These are phyloP conservation scores for Lagopus leucura DNA, from an alignment of 2,113 vertebrate species.

Conservation along the genomic window DNA sequence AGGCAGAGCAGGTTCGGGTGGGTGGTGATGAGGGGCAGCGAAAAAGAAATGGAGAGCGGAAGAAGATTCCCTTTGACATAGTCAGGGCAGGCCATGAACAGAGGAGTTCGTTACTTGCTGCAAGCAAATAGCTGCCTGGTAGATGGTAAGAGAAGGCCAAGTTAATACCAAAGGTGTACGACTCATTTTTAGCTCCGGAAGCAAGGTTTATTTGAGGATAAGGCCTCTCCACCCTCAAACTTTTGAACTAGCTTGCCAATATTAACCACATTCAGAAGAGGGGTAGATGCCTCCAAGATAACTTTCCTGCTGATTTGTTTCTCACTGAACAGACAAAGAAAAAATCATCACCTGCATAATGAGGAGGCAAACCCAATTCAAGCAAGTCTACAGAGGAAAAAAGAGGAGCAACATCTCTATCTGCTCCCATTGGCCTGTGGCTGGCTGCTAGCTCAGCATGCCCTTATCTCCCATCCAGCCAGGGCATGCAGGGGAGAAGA, in stretches of 20 bases:
- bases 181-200: constrained; percentile 5
- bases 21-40: not conserved
- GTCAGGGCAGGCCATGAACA: not conserved
- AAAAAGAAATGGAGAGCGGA: not conserved
- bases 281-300: constrained; percentile 46
- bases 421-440: not conserved
- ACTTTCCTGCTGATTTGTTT: constrained; percentile 15
- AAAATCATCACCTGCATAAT: not conserved
- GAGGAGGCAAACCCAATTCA: constrained; percentile 22
- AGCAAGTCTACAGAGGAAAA: not conserved
- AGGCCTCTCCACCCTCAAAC: not conserved
- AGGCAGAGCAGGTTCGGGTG: constrained; percentile 12
- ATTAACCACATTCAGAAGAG: constrained; percentile 28
- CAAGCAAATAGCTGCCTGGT: not conserved
- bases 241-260: not conserved
- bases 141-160: not conserved
- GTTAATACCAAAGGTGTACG: not conserved
- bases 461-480: not conserved
- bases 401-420: not conserved
- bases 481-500: not conserved
- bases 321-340: constrained; percentile 25
- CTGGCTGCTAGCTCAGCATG: not conserved
- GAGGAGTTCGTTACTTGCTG: not conserved
- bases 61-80: not conserved
- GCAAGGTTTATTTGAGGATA: constrained; percentile 55